Base-by-base conservation (phyloP, 1,140 invertebrate genomes). In the Pseudomyrmex concolor region DNA sequence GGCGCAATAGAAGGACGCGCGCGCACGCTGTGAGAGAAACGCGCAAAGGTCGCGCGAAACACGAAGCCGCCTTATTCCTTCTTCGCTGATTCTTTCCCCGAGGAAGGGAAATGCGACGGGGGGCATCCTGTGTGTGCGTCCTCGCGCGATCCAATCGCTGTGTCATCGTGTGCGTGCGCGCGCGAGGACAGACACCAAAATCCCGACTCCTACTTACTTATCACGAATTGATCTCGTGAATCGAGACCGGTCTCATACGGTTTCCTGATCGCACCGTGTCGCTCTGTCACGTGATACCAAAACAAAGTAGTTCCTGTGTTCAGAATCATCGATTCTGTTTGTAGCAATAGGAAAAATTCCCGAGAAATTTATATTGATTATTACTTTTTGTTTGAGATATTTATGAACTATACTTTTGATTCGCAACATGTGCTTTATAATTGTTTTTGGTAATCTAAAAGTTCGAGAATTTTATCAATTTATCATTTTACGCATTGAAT, bases 11-110 rank as follows among this genome's bases (percentile, higher is more conserved):
- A 51, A 67, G 22, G 70, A 62, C 12, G 63, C 15, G 50, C 50
- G 63, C 34, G 54, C 55, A 74, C 67, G 22, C 63, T 51, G 51
- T 50, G 48, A 17, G 83, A 45, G 62, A 48, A 48, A 77, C 80
- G 55, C 50, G 84, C 45, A 73, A 86, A 86, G 66, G 60, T 86
- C 85, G 66, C 62, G n/a, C 3, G 12, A 67, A 68, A 51, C 13
- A 50, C 67, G 50, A 8, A 5, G 50, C 8, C 9, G 0, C 2
- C 1, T 25, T 8, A 34, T 34, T 10, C 19, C 17, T 15, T 5
- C 4, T 13, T 51, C 48, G 1, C 17, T n/a, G 15, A 22, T 1
- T 22, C 48, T 13, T 12, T 9, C 12, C 62, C 15, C 25, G 62
- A 43, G 19, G 13, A 68, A 68, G 13, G 43, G 10, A 45, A 66